A percentile compares a stretch with the other conserved stretches of the same genome.
Conservation (phyloP, 2,113 vertebrate genomes). For the Reinhardtius hippoglossoides region DNA sequence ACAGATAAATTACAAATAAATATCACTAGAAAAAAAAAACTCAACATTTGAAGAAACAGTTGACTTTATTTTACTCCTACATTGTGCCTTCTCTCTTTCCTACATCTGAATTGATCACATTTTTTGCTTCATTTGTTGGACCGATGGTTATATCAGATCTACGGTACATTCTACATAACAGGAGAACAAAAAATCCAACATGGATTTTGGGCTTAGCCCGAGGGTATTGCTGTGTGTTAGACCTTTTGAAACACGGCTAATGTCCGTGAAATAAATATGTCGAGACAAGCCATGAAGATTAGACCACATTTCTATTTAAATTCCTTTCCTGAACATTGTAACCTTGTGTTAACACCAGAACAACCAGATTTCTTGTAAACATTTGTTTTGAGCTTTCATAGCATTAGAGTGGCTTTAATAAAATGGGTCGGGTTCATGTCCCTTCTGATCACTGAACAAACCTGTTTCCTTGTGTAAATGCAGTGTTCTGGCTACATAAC, state of each 20-base stretch:
- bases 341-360: neutral
- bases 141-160: no score
- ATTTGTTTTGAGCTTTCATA: slow-evolving; percentile 42
- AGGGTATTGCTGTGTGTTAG: neutral
- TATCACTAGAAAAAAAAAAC: no score
- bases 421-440: slow-evolving; percentile 53
- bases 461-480: slow-evolving; percentile 45
- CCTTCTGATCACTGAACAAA: slow-evolving; percentile 41
- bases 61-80: no score
- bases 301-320: neutral
- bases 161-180: no score
- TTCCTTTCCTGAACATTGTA: neutral
- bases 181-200: no score
- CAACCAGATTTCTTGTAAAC: slow-evolving; percentile 3
- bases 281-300: neutral
- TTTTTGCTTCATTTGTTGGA: no score
- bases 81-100: no score
- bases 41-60: no score
- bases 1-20: no score
- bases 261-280: neutral
- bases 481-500: slow-evolving; percentile 47
- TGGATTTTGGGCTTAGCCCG: neutral
- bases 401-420: slow-evolving; percentile 57
- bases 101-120: no score
- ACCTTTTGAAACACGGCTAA: neutral